These are phyloP conservation scores for Pentalonia nigronervosa DNA, from an alignment of 1,140 invertebrate genomes.

Conservation along the genomic window DNA sequence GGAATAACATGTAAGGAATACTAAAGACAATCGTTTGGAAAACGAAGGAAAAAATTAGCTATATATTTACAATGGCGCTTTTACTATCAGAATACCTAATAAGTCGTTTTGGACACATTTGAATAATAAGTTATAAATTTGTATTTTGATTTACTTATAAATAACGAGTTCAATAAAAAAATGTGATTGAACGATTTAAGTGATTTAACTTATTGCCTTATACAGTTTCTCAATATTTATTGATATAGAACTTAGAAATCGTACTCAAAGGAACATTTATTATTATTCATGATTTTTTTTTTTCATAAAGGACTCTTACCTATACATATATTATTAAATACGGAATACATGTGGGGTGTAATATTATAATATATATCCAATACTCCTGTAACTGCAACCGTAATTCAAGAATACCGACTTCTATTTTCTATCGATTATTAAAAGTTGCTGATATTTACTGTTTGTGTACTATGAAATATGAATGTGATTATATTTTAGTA, in stretches of 20 bases:
- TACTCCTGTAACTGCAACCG: neutral
- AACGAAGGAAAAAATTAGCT: neutral
- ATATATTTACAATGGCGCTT: neutral
- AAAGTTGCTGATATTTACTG: neutral
- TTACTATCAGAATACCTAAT: constrained; percentile 2
- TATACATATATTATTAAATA: neutral
- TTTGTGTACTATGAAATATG: neutral
- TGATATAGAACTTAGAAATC: neutral
- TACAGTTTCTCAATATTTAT: neutral
- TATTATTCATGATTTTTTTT: neutral
- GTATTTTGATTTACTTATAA: neutral
- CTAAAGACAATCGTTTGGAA: constrained; percentile 27
- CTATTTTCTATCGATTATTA: neutral
- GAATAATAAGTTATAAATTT: constrained; percentile 3
- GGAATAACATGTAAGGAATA: constrained; percentile 32
- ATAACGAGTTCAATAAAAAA: neutral
- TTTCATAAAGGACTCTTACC: neutral
- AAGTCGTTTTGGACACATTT: neutral
- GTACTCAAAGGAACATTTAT: neutral
- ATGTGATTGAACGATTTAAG: neutral
- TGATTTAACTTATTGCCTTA: neutral
- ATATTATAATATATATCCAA: neutral
- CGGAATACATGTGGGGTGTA: neutral
- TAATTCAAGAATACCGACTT: neutral
- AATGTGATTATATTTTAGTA: neutral